phyloP scores from a whole-genome alignment of 2,113 vertebrate genomes.

The Crotalus helleri region DNA sequence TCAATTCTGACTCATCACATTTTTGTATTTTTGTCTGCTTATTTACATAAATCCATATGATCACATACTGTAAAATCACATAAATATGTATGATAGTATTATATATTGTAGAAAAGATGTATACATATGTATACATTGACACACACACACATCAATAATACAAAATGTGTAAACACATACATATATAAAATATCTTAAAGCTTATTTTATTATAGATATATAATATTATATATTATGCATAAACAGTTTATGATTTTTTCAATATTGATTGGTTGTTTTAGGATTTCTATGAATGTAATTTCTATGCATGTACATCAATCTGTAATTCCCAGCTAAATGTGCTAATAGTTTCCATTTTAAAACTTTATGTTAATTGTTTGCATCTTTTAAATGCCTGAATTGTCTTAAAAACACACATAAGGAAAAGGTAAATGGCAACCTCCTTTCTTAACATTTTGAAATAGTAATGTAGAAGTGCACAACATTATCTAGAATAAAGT shows the following conservation, averaged over 20 bases:
- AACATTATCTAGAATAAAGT: not conserved
- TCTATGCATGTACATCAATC: not conserved
- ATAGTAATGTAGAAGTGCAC: not conserved
- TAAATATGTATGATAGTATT: not conserved
- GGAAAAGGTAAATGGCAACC: not conserved
- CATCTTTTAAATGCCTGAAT: not conserved
- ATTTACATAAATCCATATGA: not conserved
- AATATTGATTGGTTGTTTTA: not conserved
- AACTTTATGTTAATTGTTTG: not conserved
- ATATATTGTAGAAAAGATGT: not conserved
- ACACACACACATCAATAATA: too few relatives aligned
- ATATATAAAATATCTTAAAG: not conserved
- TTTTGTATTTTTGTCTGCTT: not conserved
- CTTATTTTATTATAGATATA: not conserved
- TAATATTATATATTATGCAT: too few relatives aligned
- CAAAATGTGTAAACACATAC: not conserved
- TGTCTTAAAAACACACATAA: not conserved
- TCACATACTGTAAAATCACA: too few relatives aligned
- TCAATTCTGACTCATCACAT: not conserved
- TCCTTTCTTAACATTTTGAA: not conserved
- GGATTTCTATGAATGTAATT: not conserved
- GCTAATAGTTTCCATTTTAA: not conserved
- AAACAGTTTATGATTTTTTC: not conserved
- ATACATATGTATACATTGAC: not conserved
- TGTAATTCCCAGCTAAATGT: not conserved